Base-by-base conservation (phyloP, 2,888 invertebrate species). In the Tolmerus cingulatus region DNA sequence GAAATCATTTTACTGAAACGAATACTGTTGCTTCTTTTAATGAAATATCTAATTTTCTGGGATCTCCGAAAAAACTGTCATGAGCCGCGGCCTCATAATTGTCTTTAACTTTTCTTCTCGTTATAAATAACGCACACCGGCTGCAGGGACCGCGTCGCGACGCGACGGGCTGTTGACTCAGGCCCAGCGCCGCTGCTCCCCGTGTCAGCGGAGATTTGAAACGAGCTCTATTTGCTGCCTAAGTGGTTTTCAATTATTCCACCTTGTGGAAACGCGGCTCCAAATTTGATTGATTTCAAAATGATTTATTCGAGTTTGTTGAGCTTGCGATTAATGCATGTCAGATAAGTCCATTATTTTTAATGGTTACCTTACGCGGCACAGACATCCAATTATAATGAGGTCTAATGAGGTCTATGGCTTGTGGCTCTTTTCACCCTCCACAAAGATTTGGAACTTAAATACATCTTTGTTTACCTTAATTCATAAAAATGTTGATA, bases 1-100 rank as follows among this genome's bases (percentile, higher is more conserved):
- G 86, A 79, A 86, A 86, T 86, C 86, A 86, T 78, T 51, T 86
- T 86, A 86, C 78, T 66, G 78, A 86, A 78, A 78, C 55, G 78
- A 79, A 86, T 86, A 86, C 51, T 19, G 57, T 85, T 43, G 34
- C 74, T 74, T 43, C 46, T 74, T 74, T 46, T 85, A 82, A 82
- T 85, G 85, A 85, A 85, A 85, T 74, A 74, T 85, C 74, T 74
- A 85, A 74, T 85, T 85, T 85, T 85, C 46, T 74, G 43, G 57
- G 85, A 66, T 82, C 34, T 57, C 12, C 30, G 37, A 82, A 82
- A 82, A 82, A 66, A 57, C 57, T 57, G 57, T 57, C 34, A 19
- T 57, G 16, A 23, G 27, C 55, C 55, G 34, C 37, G n/a, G 46
- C 23, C 19, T 82, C 30, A 51, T 82, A 82, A 82, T 82, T 82